A percentile compares a stretch with the other conserved stretches of the same genome.
These are phyloP conservation scores for Globicephala melas DNA, from an alignment of 2,113 vertebrate species.

Conservation along the genomic window DNA sequence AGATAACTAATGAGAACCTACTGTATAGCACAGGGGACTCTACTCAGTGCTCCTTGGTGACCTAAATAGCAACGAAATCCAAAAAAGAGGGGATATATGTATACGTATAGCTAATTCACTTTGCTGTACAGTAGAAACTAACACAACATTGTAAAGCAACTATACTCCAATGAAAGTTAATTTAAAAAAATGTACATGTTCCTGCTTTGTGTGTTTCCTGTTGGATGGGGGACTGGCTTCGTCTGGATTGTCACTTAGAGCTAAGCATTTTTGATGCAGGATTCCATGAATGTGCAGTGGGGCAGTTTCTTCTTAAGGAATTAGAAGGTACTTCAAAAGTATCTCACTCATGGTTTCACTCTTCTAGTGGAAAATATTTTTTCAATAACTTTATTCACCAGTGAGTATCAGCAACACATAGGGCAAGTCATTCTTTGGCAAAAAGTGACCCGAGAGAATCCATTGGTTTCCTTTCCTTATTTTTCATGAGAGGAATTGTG, in stretches of 20 bases:
- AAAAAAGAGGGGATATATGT: too few relatives aligned
- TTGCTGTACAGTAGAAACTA: too few relatives aligned
- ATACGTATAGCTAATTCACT: too few relatives aligned
- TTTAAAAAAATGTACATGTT: neutral
- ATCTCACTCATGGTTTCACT: neutral
- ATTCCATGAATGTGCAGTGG: neutral
- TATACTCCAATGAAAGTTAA: too few relatives aligned
- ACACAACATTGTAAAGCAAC: too few relatives aligned
- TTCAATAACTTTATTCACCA: neutral
- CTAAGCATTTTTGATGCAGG: neutral
- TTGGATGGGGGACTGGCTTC: neutral
- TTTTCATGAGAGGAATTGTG: neutral
- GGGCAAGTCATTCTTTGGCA: neutral
- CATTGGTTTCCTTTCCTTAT: neutral
- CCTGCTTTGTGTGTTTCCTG: fast-evolving
- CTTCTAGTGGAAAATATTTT: neutral
- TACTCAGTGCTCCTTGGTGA: too few relatives aligned
- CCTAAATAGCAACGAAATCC: too few relatives aligned
- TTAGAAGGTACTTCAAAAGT: neutral
- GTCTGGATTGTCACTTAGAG: neutral
- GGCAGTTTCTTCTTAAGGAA: neutral
- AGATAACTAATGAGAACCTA: too few relatives aligned
- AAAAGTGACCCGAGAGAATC: neutral
- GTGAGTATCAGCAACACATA: slow-evolving; percentile 5
- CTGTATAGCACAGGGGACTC: too few relatives aligned